Evolutionary conservation across 2,888 invertebrate species (phyloP), one percentile per base, ranked within the genome.

Genomic region (Agriopis aurantiaria): DNA sequence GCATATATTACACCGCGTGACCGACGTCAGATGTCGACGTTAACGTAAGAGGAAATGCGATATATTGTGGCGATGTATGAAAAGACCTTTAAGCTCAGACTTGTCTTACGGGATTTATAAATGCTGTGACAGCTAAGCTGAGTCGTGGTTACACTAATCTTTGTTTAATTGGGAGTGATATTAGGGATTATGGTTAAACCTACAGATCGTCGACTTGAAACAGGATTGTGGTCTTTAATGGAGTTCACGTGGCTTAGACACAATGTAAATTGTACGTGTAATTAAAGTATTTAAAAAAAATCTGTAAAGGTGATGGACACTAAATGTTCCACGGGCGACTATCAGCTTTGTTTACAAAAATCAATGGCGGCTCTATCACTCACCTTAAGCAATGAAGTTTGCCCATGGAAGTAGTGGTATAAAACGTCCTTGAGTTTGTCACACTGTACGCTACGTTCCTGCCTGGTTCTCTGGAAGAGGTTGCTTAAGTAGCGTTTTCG

Each of bases 111-210:
- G 70, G 76, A 80, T 80, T 77, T 78, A 72, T 71, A 69, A 66
- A 53, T 52, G 59, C 69, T 64, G 69, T 75, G 80, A 78, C 76
- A 78, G 79, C 53, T 33, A 73, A 74, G 75, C 76, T 80, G 45
- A 62, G 62, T 33, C 74, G 74, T 40, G 71, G 69, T 41, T 64
- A 71, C 76, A 69, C 78, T 79, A 81, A 82, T 82, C 80, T 81
- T 79, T 77, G 78, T 74, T 73, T 80, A 81, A 78, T 76, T 72
- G 74, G 71, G 73, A 77, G 75, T 76, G 76, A 79, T 74, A 74
- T 73, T 68, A 69, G 68, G 72, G 72, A 75, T 74, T 73, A 65
- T 33, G 45, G 65, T 17, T 45, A 68, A 62, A 68, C 64, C 63
- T 68, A 61, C 52, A 65, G 56, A 60, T 64, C 56, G 53, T 53